phyloP scores from a whole-genome alignment of 2,797 vertebrate species.

The Pseudochromis fuscus region DNA sequence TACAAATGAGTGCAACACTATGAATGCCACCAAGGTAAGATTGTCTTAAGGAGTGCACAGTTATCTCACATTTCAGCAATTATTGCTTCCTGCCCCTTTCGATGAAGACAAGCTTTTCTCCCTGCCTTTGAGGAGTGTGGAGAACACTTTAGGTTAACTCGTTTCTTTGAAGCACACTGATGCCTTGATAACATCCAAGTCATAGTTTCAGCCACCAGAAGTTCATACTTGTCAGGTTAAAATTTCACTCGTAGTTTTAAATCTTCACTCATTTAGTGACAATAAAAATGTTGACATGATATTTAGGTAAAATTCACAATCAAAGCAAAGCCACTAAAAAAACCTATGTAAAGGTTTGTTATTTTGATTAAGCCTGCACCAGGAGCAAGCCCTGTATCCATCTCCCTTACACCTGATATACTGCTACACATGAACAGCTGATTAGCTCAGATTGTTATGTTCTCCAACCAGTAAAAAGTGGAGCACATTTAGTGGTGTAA shows the following conservation, averaged over 20 bases:
- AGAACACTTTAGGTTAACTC: background rate
- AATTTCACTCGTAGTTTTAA: conserved; percentile 36
- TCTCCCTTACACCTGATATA: conserved; percentile 37
- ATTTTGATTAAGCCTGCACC: conserved; percentile 54
- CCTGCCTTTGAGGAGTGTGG: background rate
- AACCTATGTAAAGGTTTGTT: conserved; percentile 63
- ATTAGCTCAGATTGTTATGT: conserved; percentile 27
- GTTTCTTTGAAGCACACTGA: conserved; percentile 19
- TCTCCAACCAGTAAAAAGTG: conserved; percentile 36
- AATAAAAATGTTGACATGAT: conserved; percentile 58
- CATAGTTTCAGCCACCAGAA: conserved; percentile 47
- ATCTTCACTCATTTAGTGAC: conserved; percentile 37
- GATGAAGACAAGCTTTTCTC: background rate
- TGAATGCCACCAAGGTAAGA: conserved; percentile 29
- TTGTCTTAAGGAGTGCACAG: conserved; percentile 49
- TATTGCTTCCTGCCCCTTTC: conserved; percentile 19
- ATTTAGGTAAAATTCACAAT: conserved; percentile 71
- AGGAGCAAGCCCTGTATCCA: conserved; percentile 66
- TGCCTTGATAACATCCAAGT: conserved; percentile 11
- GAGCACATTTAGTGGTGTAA: conserved; percentile 24
- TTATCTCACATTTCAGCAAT: background rate
- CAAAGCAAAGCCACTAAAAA: conserved; percentile 78
- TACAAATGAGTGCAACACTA: conserved; percentile 17
- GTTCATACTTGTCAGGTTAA: conserved; percentile 37
- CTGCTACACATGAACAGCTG: conserved; percentile 30